Conservation (phyloP, 2,797 vertebrate species). For the Chromobotia macracanthus region DNA sequence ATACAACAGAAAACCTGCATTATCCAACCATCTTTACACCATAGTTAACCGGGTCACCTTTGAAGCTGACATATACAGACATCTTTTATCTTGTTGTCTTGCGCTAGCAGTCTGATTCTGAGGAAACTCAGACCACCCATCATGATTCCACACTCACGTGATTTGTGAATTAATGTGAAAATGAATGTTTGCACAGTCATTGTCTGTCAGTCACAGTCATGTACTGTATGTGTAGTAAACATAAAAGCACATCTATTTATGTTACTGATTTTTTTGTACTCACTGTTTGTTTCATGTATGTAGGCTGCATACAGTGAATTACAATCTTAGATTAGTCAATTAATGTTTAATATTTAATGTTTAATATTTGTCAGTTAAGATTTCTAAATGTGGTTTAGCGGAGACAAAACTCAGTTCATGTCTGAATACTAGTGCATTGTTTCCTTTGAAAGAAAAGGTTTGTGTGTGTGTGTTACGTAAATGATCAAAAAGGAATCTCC, state of each 20-base stretch:
- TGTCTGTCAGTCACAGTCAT: too few species aligned
- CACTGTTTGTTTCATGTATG: not conserved
- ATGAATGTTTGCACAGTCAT: too few species aligned
- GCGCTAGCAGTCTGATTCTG: not conserved
- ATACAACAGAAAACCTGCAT: not conserved
- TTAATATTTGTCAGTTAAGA: too few species aligned
- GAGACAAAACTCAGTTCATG: too few species aligned
- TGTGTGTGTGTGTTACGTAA: conserved; percentile 19
- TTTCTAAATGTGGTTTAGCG: too few species aligned
- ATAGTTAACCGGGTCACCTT: not conserved
- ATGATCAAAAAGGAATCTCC: conserved; percentile 7
- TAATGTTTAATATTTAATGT: too few species aligned
- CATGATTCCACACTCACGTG: not conserved
- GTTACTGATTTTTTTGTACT: conserved; percentile 7
- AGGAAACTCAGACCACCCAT: not conserved
- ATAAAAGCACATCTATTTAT: conserved; percentile 2
- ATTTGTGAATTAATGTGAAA: not conserved
- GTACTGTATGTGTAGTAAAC: not conserved
- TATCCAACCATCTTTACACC: not conserved
- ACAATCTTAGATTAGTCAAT: not conserved
- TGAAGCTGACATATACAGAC: not conserved
- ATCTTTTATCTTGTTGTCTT: not conserved
- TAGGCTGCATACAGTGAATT: not conserved
- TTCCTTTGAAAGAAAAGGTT: too few species aligned
- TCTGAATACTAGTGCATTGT: too few species aligned